These are phyloP conservation scores for Drosophila falleni DNA, from an alignment of 2,888 invertebrate species.

Conservation along the genomic window DNA sequence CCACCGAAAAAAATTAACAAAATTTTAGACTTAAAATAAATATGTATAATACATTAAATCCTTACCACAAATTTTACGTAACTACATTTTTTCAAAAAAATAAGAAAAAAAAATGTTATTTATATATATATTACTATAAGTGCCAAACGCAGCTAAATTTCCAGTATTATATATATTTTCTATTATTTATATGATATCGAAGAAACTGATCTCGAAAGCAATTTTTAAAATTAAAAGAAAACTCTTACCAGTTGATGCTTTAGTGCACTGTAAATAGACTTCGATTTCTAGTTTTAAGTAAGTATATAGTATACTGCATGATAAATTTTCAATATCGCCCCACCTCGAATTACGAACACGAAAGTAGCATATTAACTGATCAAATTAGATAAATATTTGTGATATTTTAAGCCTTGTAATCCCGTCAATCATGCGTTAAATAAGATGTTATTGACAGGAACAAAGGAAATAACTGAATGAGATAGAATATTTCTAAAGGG, in stretches of 20 bases:
- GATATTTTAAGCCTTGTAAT: neutral
- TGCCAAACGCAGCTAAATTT: too few species aligned
- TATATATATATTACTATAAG: too few species aligned
- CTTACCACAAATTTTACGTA: too few species aligned
- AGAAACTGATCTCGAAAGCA: too few species aligned
- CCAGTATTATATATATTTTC: too few species aligned
- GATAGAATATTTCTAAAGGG: neutral
- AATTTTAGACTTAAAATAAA: too few species aligned
- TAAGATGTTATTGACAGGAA: conserved; percentile 13
- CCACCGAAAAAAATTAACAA: too few species aligned
- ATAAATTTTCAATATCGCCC: neutral
- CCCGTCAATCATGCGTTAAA: conserved; percentile 34
- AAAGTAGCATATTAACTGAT: neutral
- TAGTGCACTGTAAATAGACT: neutral
- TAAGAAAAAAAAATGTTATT: too few species aligned
- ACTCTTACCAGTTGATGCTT: neutral
- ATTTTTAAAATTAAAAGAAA: too few species aligned
- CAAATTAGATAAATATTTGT: neutral
- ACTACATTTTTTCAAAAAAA: too few species aligned
- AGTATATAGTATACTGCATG: neutral
- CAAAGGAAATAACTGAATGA: neutral
- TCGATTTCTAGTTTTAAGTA: neutral
- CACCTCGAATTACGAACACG: conserved; percentile 10
- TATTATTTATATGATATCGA: too few species aligned
- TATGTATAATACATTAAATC: too few species aligned